These are phyloP conservation scores for Carcinoscorpius rotundicauda DNA, from an alignment of 1,140 invertebrate species.

Conservation along the genomic window DNA sequence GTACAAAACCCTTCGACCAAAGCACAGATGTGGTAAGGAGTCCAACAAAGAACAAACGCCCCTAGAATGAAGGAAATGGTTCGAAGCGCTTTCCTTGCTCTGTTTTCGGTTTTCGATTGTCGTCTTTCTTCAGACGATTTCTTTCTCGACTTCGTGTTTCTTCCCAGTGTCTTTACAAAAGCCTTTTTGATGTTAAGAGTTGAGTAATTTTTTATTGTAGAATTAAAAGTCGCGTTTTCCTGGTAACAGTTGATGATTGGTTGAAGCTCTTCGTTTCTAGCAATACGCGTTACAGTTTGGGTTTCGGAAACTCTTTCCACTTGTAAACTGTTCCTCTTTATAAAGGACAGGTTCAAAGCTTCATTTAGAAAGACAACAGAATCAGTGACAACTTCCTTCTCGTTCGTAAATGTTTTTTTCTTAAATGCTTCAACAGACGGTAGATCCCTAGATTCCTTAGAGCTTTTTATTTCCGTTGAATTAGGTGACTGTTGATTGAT, in stretches of 20 bases:
- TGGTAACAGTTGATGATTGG: background rate
- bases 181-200: background rate
- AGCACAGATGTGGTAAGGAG: slow-evolving; percentile 93
- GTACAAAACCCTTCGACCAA: slow-evolving; percentile 92
- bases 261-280: too few relatives aligned
- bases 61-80: slow-evolving; percentile 98
- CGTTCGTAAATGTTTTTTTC: too few relatives aligned
- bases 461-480: too few relatives aligned
- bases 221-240: background rate
- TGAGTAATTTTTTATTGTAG: background rate
- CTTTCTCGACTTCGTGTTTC: background rate
- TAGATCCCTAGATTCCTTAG: too few relatives aligned
- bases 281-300: too few relatives aligned
- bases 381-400: too few relatives aligned
- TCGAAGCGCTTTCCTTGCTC: slow-evolving; percentile 92
- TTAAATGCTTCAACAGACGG: too few relatives aligned
- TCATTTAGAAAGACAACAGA: too few relatives aligned
- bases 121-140: slow-evolving; percentile 50
- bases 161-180: background rate
- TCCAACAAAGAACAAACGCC: slow-evolving; percentile 99
- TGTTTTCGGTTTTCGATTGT: slow-evolving; percentile 95
- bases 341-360: too few relatives aligned
- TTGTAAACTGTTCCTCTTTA: too few relatives aligned
- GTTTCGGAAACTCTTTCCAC: too few relatives aligned
- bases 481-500: too few relatives aligned